Evolutionary conservation across 2,113 vertebrate species (phyloP), one percentile per base, ranked within the genome.

Genomic region (Arvicanthis niloticus): DNA sequence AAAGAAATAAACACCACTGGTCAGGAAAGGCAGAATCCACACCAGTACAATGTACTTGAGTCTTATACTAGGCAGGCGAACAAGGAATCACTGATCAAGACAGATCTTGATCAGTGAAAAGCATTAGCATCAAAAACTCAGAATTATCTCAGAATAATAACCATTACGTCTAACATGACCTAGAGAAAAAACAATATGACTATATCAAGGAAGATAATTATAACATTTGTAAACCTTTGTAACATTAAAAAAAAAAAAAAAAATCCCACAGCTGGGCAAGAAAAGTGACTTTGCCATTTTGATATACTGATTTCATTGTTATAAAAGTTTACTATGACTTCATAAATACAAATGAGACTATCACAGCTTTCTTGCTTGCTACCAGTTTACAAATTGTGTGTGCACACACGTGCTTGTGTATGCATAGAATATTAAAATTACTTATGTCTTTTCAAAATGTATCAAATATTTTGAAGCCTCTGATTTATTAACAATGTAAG

Each of bases 381-480:
- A 86, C 29, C 24, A 67, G 76, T 72, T 95, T 82, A 92, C 29
- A 91, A 84, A 85, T 87, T 68, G 31, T 37, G 8, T 73, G 37
- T 77, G 9, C 51, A 51, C 51, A 11, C 51, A 51, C 51, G 8
- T 2, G 10, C 8, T 94, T 91, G 89, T 53, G 58, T 73, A 5
- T 70, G 29, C 21, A 40, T 56, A 96, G 37, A 92, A 70, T 77
- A 96, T 68, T 70, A 94, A 42, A 88, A 45, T 91, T 85, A 58
- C 91, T 34, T 24, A 89, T 58, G 76, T 84, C 11, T 93, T 94
- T 95, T 91, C 85, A 96, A 96, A 93, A 68, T 24, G 8, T 95
- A 45, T 80, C 89, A 91, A 42, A 56, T 58, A 17, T 12, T 86
- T 45, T 80, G 92, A 78, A 40, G 34, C 6, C 51, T 84, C 94